Evolutionary conservation across 1,140 invertebrate genomes (phyloP).

Genomic region (Pectinophora gossypiella): DNA sequence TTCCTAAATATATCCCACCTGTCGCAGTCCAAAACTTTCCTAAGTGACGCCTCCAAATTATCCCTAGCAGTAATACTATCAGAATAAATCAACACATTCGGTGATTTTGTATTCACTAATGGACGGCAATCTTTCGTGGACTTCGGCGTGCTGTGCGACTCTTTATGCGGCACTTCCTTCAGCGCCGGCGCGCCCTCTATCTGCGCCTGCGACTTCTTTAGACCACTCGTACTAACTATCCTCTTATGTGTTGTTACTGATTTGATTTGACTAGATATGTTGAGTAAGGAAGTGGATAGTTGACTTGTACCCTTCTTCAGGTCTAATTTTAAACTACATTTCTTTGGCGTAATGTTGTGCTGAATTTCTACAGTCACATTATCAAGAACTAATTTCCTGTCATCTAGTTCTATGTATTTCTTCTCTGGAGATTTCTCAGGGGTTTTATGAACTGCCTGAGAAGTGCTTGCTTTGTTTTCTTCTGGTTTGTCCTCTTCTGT

Average conservation of each 20-base stretch:
- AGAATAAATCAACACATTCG: conserved; percentile 89
- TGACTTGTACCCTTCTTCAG: conserved; percentile 60
- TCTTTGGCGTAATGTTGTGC: conserved; percentile 66
- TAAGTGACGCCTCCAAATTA: conserved; percentile 81
- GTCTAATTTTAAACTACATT: conserved; percentile 61
- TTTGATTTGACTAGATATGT: conserved; percentile 70
- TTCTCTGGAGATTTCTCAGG: conserved; percentile 24
- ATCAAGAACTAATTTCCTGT: conserved; percentile 48
- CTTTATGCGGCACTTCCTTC: conserved; percentile 35
- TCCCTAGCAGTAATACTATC: conserved; percentile 84
- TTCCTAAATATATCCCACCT: too few species aligned
- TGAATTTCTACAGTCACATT: conserved; percentile 68
- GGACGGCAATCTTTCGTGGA: conserved; percentile 65
- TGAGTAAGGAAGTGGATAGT: conserved; percentile 56
- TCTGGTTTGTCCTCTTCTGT: conserved; percentile 32
- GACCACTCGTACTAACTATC: conserved; percentile 54
- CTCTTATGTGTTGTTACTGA: conserved; percentile 67
- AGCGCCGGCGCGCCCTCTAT: conserved; percentile 27
- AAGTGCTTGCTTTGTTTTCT: conserved; percentile 10
- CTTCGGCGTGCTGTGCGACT: conserved; percentile 45
- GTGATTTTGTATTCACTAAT: conserved; percentile 80
- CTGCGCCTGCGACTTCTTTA: conserved; percentile 39
- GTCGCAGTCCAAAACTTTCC: conserved; percentile 81
- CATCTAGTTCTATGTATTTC: conserved; percentile 21
- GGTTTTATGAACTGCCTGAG: conserved; percentile 11